Conservation (phyloP, 2,113 vertebrate species). For the Phalacrocorax brasilianus region DNA sequence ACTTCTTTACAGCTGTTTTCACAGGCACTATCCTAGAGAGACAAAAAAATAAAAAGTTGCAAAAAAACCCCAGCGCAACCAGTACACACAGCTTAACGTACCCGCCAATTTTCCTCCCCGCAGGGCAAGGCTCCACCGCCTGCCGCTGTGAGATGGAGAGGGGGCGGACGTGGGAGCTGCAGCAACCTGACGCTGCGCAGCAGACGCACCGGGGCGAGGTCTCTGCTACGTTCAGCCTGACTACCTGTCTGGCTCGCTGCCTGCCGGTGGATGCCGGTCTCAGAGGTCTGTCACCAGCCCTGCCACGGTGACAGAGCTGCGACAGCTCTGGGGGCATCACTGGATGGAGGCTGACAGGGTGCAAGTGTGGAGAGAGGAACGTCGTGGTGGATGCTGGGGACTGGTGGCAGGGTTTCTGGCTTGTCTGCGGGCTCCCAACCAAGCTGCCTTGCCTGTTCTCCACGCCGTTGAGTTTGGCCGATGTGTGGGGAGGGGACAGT, state of each 20-base stretch:
- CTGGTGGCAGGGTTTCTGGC: neutral
- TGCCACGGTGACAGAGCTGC: neutral
- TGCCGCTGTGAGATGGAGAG: neutral
- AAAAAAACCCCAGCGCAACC: neutral
- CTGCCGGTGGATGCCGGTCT: neutral
- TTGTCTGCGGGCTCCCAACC: neutral
- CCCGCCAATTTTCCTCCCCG: rapidly evolving
- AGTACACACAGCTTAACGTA: neutral
- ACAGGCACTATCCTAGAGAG: neutral
- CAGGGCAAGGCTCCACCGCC: neutral
- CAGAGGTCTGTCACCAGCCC: neutral
- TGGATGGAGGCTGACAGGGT: neutral
- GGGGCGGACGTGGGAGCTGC: rapidly evolving
- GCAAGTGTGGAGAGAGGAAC: neutral
- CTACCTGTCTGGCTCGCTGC: neutral
- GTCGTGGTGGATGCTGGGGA: neutral
- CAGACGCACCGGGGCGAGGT: rapidly evolving
- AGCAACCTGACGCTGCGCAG: neutral
- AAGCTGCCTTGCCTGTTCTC: neutral
- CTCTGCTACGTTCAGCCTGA: neutral
- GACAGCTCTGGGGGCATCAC: neutral
- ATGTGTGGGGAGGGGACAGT: neutral
- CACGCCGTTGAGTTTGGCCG: neutral
- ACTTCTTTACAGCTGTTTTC: conserved; percentile 37
- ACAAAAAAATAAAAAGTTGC: neutral